Evolutionary conservation across 2,113 vertebrate species (phyloP).

Genomic region (Neogale vison): DNA sequence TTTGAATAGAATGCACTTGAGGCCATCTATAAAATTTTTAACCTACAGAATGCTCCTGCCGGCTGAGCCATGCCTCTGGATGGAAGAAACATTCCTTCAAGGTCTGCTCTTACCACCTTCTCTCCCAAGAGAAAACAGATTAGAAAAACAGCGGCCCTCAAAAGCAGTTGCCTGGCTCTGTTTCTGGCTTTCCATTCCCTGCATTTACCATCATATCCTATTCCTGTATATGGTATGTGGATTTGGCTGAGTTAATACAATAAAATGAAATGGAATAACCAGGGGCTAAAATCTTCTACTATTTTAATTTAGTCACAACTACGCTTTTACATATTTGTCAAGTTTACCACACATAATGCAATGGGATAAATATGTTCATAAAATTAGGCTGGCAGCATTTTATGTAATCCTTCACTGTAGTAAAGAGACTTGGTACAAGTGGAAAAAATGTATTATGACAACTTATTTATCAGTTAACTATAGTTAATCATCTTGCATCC

Average conservation of each 20-base stretch:
- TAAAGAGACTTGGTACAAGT: background rate
- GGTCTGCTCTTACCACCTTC: constrained; percentile 79
- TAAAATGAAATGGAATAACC: constrained; percentile 72
- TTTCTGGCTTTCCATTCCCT: constrained; percentile 65
- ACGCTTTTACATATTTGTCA: constrained; percentile 64
- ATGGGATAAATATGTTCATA: constrained; percentile 64
- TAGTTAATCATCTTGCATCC: constrained; percentile 36
- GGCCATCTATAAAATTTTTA: constrained; percentile 78
- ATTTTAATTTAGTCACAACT: constrained; percentile 78
- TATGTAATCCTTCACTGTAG: background rate
- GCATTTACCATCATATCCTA: constrained; percentile 76
- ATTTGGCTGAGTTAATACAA: constrained; percentile 70
- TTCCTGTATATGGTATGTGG: constrained; percentile 77
- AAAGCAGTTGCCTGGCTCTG: constrained; percentile 71
- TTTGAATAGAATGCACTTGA: constrained; percentile 62
- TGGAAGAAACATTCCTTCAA: constrained; percentile 79
- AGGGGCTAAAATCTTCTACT: constrained; percentile 59
- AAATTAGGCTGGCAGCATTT: constrained; percentile 31
- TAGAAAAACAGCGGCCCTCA: constrained; percentile 85
- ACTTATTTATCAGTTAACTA: constrained; percentile 7
- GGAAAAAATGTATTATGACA: background rate
- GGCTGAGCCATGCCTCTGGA: constrained; percentile 72
- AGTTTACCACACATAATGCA: constrained; percentile 67
- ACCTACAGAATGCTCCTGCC: constrained; percentile 76
- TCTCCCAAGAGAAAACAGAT: constrained; percentile 84